A percentile compares a stretch with the other conserved stretches of the same genome.
Evolutionary conservation across 2,113 vertebrate species (phyloP).

Genomic region (Nesogale talazaci): DNA sequence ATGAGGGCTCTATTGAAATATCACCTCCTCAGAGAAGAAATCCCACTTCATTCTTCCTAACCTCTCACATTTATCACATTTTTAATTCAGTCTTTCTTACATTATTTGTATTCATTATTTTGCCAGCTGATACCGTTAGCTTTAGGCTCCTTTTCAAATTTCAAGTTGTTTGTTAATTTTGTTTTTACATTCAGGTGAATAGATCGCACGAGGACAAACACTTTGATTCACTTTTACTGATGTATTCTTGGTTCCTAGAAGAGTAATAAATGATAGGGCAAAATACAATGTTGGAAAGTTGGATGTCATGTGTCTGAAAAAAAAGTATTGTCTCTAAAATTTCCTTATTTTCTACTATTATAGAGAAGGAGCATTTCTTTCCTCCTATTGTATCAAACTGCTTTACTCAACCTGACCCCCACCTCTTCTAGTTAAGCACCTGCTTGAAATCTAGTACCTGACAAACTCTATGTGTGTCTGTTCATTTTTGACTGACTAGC

Average conservation of each 20-base stretch:
- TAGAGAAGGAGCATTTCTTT: neutral
- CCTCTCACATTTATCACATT: accelerated
- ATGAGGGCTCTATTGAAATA: neutral
- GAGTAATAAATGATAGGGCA: neutral
- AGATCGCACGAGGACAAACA: neutral
- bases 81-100: neutral
- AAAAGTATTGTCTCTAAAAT: neutral
- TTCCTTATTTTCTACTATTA: too few relatives aligned
- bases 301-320: neutral
- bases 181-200: neutral
- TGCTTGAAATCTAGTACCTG: neutral
- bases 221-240: neutral
- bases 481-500: too few relatives aligned
- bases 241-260: neutral
- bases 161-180: neutral
- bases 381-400: neutral
- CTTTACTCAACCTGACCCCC: neutral
- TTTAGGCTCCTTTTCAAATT: neutral
- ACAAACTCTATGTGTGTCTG: neutral
- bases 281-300: neutral
- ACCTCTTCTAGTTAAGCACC: neutral
- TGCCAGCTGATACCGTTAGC: neutral
- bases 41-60: neutral
- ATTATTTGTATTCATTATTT: too few relatives aligned
- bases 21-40: neutral